phyloP scores from a whole-genome alignment of 2,113 vertebrate genomes.

The Paratilapia polleni region DNA sequence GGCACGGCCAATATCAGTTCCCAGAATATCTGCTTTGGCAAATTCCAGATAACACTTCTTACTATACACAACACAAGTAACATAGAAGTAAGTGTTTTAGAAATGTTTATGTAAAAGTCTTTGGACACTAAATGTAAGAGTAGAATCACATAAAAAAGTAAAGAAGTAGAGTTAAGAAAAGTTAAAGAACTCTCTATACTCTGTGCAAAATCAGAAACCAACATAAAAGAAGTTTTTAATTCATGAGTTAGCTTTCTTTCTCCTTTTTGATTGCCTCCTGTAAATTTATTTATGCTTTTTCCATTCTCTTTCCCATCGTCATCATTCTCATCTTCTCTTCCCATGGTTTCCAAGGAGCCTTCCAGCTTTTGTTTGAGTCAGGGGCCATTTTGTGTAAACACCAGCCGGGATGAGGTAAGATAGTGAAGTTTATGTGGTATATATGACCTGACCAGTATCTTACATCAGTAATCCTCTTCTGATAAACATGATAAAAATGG shows the following conservation, averaged over 20 bases:
- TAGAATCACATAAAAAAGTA: neutral
- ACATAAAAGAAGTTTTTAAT: slow-evolving; percentile 13
- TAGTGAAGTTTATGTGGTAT: slow-evolving; percentile 34
- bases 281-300: neutral
- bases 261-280: slow-evolving; percentile 19
- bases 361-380: slow-evolving; percentile 52
- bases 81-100: neutral
- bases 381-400: slow-evolving; percentile 59
- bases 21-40: neutral
- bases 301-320: slow-evolving; percentile 23
- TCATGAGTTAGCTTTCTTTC: slow-evolving; percentile 7
- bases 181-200: neutral
- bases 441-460: slow-evolving; percentile 21
- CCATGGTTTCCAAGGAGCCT: slow-evolving; percentile 44
- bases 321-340: slow-evolving; percentile 40
- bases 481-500: slow-evolving; percentile 33
- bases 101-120: neutral
- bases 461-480: slow-evolving; percentile 31
- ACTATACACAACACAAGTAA: neutral
- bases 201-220: slow-evolving; percentile 1
- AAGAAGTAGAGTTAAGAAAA: neutral
- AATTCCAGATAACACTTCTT: neutral
- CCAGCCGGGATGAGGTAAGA: slow-evolving; percentile 48
- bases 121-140: neutral
- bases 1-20: neutral